phyloP scores from a whole-genome alignment of 1,140 invertebrate genomes.

The Melipona quadrifasciata region DNA sequence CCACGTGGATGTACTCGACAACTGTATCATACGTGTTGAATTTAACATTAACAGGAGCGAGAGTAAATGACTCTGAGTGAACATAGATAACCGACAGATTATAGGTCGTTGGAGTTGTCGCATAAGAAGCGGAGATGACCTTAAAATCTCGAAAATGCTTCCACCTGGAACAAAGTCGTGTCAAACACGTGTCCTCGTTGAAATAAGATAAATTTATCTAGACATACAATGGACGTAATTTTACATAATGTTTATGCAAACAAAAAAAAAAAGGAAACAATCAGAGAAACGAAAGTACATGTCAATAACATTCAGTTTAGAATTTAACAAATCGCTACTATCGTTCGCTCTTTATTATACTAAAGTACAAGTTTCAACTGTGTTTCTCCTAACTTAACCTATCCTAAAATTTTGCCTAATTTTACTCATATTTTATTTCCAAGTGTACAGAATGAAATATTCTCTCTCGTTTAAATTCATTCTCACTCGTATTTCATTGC shows the following conservation, averaged over 20 bases:
- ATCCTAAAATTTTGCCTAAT: too few species aligned
- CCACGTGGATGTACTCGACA: neutral
- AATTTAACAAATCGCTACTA: too few species aligned
- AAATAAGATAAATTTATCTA: neutral
- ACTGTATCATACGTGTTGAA: neutral
- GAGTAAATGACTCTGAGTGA: neutral
- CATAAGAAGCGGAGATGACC: neutral
- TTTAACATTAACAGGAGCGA: neutral
- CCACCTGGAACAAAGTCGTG: conserved; percentile 6
- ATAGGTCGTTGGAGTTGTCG: neutral
- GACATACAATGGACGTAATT: too few species aligned
- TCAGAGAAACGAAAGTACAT: neutral
- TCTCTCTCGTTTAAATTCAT: too few species aligned
- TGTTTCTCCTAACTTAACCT: too few species aligned
- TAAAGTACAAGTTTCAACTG: too few species aligned
- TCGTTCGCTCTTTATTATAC: too few species aligned
- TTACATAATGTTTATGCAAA: neutral
- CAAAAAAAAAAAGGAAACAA: neutral
- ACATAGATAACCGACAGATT: neutral
- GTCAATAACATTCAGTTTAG: too few species aligned
- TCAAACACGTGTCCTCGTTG: neutral
- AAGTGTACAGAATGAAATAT: too few species aligned
- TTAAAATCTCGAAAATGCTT: neutral
- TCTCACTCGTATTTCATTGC: too few species aligned
- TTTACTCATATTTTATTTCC: too few species aligned